Evolutionary conservation across 2,888 invertebrate genomes (phyloP), one percentile per base, ranked within the genome.

Genomic region (Leptopterna dolabrata): DNA sequence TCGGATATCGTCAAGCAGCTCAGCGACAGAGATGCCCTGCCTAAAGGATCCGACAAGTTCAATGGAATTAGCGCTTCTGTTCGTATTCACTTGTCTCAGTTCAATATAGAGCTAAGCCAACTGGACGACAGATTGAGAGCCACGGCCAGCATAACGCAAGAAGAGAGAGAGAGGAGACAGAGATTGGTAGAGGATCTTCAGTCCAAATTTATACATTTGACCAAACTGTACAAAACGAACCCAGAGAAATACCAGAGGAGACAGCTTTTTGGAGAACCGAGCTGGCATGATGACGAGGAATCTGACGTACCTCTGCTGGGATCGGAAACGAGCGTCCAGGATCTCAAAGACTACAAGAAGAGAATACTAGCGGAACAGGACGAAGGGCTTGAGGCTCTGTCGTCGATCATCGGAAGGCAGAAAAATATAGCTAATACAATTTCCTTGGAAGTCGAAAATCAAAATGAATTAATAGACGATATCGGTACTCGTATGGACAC

Each of bases 391-490:
- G 96, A 96, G 88, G 94, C 93, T 84, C 92, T 97, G 76, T 95
- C 95, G 0, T 94, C 95, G 91, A 95, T 96, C 6, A 95, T 97
- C 87, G 93, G 94, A 0, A 92, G 96, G 7, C 97, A 97, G 91
- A 96, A 96, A 90, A 93, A 95, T 90, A 94, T 97, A 90, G 96
- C 96, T 9, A 92, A 94, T 76, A 95, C 94, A 78, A 95, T 97
- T 90, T 94, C 95, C 14, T 93, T 93, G 90, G 97, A 97, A 92
- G 96, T 96, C 0, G 95, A 95, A 90, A 92, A 94, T 89, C 96
- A 97, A 90, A 96, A 96, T 93, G 96, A 83, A 29, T 36, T 82
- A 0, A 87, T 82, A 11, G 86, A 87, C 24, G 86, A 87, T 24
- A 78, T 87, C 36, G 47, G 86, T 9, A 9, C 80, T 9, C 55